Percentiles rank a stretch among this genome's conserved stretches.
These are phyloP conservation scores for Ceuthmochares aereus DNA, from an alignment of 2,113 vertebrate species.

Conservation along the genomic window DNA sequence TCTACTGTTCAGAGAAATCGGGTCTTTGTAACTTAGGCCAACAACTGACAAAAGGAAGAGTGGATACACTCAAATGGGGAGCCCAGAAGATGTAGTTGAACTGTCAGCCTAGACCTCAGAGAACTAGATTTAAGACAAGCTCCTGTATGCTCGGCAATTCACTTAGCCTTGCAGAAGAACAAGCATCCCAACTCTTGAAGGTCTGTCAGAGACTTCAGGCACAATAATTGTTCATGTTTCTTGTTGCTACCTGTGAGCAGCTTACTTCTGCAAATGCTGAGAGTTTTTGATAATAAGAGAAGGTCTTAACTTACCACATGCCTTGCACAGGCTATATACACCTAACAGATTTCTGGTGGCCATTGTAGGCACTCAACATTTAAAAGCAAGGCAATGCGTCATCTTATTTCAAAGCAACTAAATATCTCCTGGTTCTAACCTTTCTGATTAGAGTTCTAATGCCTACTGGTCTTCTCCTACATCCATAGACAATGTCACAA, in stretches of 20 bases:
- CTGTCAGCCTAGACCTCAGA: neutral
- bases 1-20: neutral
- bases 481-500: neutral
- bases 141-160: neutral
- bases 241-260: neutral
- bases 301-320: neutral
- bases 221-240: neutral
- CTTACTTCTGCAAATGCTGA: neutral
- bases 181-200: neutral
- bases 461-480: neutral
- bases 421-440: neutral
- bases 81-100: neutral
- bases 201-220: neutral
- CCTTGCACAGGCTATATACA: fast-evolving
- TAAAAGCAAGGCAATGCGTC: neutral
- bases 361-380: neutral
- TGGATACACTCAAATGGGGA: neutral
- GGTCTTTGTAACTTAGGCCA: neutral
- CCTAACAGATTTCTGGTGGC: neutral
- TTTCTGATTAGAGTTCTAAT: neutral
- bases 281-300: neutral
- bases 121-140: neutral
- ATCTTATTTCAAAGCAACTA: neutral
- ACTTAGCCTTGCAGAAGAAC: neutral
- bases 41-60: neutral